These are phyloP conservation scores for Cantharis lateralis DNA, from an alignment of 2,888 invertebrate genomes.

Conservation along the genomic window DNA sequence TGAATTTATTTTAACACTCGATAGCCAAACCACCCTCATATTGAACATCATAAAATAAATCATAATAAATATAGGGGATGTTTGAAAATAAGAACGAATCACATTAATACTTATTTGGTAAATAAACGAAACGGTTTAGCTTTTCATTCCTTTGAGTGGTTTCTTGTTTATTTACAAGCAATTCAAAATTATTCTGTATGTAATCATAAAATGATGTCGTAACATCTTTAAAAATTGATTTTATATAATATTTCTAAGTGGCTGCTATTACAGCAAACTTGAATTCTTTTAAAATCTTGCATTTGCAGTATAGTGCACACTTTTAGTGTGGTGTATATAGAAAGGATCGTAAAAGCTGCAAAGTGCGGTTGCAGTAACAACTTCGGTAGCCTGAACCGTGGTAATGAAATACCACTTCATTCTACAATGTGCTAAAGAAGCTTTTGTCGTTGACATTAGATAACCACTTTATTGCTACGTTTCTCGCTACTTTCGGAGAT, in stretches of 20 bases:
- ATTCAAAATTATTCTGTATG: neutral
- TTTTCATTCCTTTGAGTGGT: neutral
- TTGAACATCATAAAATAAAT: neutral
- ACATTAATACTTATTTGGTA: neutral
- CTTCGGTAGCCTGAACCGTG: conserved; percentile 29
- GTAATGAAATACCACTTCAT: conserved; percentile 40
- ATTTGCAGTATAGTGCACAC: conserved; percentile 9
- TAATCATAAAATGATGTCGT: no score
- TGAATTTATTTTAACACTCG: neutral
- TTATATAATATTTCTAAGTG: neutral
- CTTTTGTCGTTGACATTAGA: conserved; percentile 39
- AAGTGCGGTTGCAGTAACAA: conserved; percentile 29
- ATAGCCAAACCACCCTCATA: neutral
- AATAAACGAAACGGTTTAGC: neutral
- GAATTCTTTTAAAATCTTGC: conserved; percentile 2
- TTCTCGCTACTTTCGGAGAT: conserved; percentile 21
- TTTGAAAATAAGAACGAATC: neutral
- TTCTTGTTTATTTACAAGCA: neutral
- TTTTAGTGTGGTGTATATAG: conserved; percentile 25
- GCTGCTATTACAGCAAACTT: neutral
- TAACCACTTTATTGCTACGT: conserved; percentile 38
- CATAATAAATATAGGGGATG: neutral
- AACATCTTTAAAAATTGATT: neutral
- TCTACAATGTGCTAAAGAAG: conserved; percentile 41
- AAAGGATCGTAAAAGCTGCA: conserved; percentile 34